phyloP scores from a whole-genome alignment of 1,140 invertebrate genomes.

The Drosophila insularis region DNA sequence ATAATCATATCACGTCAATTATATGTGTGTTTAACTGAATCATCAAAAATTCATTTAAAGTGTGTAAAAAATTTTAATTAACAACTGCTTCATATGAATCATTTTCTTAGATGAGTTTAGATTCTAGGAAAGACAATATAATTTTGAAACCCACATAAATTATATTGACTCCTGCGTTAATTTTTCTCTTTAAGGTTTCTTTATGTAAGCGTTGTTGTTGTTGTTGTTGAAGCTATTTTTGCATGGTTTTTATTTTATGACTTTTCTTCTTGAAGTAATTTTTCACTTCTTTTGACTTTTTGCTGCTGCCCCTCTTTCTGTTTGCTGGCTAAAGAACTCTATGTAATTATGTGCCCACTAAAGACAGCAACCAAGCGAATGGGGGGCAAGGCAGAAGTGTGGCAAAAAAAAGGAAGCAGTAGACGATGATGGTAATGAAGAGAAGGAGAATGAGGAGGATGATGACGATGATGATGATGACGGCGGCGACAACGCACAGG shows the following conservation, averaged over 20 bases:
- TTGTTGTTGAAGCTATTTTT: conserved; percentile 8
- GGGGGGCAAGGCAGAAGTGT: conserved; percentile 55
- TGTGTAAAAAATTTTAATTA: neutral
- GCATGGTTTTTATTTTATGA: neutral
- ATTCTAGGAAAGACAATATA: conserved; percentile 33
- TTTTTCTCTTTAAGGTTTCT: conserved; percentile 18
- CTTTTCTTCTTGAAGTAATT: conserved; percentile 43
- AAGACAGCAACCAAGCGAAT: conserved; percentile 66
- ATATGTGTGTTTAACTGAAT: neutral
- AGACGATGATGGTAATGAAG: conserved; percentile 16
- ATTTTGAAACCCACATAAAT: conserved; percentile 40
- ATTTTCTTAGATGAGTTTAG: conserved; percentile 30
- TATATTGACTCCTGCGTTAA: conserved; percentile 35
- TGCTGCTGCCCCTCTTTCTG: conserved; percentile 12
- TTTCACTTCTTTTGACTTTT: conserved; percentile 45
- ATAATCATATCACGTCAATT: neutral
- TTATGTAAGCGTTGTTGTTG: neutral
- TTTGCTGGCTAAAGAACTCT: conserved; percentile 21
- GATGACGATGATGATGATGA: conserved; percentile 20
- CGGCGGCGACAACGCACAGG: conserved; percentile 18
- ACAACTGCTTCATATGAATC: conserved; percentile 32
- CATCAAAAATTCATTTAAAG: conserved; percentile 48
- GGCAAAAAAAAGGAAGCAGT: conserved; percentile 36
- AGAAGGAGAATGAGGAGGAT: conserved; percentile 34
- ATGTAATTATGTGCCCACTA: conserved; percentile 73